Base-by-base conservation (phyloP, 1,140 invertebrate species). In the Bathynomus jamesi region DNA sequence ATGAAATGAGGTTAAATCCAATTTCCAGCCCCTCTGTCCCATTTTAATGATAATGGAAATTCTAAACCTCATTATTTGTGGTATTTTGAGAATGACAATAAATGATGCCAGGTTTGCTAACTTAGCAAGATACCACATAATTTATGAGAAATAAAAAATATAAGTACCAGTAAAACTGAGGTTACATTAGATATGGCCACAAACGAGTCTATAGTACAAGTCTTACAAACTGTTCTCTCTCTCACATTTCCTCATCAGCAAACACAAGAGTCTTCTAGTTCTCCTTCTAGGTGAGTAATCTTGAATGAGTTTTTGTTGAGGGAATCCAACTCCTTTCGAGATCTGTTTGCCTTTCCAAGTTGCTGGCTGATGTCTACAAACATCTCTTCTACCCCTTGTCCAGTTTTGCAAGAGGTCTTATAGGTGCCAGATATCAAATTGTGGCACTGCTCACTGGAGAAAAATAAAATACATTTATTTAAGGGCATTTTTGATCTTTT, bases 391-490 rank as follows among this genome's bases (percentile, higher is more conserved):
- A 96, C 85, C 1, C 93, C 93, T 80, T 89, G 87, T 3, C 91
- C 91, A 70, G 88, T 92, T 83, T 94, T 95, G 79, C 94, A 96
- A 25, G 93, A 95, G 21, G 93, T 94, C 81, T 92, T 93, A 80
- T 94, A 96, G 28, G 90, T 90, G 66, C 88, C 90, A 80, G 89
- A 92, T 72, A 97, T 90, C 61, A 95, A 83, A 80, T 93, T 93
- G 79, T 94, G 92, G 81, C 94, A 96, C 81, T 96, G 93, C 82
- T 94, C 91, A 82, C 90, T 91, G 81, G n/a, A n/a, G 61, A 11
- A 66, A 65, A 32, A 53, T 5, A n/a, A 67, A 53, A 67, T 17
- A 67, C 1, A 32, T 24, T 28, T 53, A 28, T 7, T 32, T 17
- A 25, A 67, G 17, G 31, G 25, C 62, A 3, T 64, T 29, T 11